A percentile compares a stretch with the other conserved stretches of the same genome.
phyloP scores from a whole-genome alignment of 2,888 invertebrate genomes.

The Tuberolachnus salignus region DNA sequence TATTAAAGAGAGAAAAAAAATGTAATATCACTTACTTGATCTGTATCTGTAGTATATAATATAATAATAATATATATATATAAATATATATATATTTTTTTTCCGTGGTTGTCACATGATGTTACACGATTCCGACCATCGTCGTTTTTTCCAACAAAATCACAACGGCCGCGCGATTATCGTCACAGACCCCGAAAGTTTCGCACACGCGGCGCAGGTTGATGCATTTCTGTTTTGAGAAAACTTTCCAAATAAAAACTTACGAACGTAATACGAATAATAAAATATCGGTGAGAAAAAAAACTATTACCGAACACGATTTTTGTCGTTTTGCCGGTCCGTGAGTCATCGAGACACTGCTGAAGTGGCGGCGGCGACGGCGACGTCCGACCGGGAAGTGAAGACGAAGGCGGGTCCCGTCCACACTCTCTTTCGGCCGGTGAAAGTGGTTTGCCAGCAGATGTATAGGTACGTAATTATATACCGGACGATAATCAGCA shows the following conservation, averaged over 20 bases:
- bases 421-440: slow-evolving; percentile 51
- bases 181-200: background rate
- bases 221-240: slow-evolving; percentile 1
- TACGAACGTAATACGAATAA: background rate
- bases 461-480: slow-evolving; percentile 28
- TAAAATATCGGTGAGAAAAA: background rate
- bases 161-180: background rate
- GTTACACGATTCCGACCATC: background rate
- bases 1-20: too few species aligned
- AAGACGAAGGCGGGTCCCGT: slow-evolving; percentile 48
- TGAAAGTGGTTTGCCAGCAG: slow-evolving; percentile 50
- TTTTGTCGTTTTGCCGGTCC: slow-evolving; percentile 43
- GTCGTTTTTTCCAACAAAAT: background rate
- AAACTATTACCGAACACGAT: background rate
- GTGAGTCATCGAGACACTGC: slow-evolving; percentile 42
- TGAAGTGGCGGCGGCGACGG: background rate
- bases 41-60: too few species aligned
- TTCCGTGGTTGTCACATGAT: background rate
- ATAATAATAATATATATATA: too few species aligned
- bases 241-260: background rate
- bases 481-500: slow-evolving; percentile 10
- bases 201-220: background rate
- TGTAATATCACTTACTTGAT: background rate
- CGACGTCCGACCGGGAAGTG: slow-evolving; percentile 49
- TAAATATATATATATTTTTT: too few species aligned